Base-by-base conservation (phyloP, 1,140 invertebrate species). In the Proctacanthus coquilletti region DNA sequence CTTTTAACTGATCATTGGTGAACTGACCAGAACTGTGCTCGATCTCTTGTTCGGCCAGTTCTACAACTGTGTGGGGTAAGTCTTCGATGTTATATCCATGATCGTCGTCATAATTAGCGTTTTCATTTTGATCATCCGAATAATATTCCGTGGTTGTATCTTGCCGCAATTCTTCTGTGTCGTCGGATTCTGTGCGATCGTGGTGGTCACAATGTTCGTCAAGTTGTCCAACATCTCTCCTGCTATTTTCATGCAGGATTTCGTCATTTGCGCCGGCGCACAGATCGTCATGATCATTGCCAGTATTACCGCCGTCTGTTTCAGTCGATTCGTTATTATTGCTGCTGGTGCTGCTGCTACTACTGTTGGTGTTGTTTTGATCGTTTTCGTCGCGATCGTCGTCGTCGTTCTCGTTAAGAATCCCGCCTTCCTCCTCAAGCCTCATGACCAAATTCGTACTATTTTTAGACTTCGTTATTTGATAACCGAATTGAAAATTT, bases 391-490 rank as follows among this genome's bases (percentile, higher is more conserved):
- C 30, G 15, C 13, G 5, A 6, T 32, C 30, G 13, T 6, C 13
- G 9, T 32, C 6, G 30, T 32, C 5, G n/a, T 25, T 25, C n/a
- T 25, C n/a, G 23, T 25, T 8, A 6, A 25, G n/a, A 8, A n/a
- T 25, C 23, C 23, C 23, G 23, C n/a, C n/a, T 27, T 27, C 23
- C 8, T 13, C 23, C 13, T 27, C 23, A 27, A 9, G 13, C 8
- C 13, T 27, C 23, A 27, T 27, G 23, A 27, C 23, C 13, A 27
- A 13, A 13, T 27, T 27, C 23, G 8, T 13, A 15, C 30, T 32
- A 32, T 32, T 32, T 17, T 32, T 32, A 32, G 30, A 32, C 13
- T 32, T 32, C 17, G 30, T 32, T 32, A 32, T 32, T 32, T 32
- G 30, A 32, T 32, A 32, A 32, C 30, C 30, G 30, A 32, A 6